phyloP scores from a whole-genome alignment of 2,797 vertebrate genomes.

The Gymnoscopelus braueri region DNA sequence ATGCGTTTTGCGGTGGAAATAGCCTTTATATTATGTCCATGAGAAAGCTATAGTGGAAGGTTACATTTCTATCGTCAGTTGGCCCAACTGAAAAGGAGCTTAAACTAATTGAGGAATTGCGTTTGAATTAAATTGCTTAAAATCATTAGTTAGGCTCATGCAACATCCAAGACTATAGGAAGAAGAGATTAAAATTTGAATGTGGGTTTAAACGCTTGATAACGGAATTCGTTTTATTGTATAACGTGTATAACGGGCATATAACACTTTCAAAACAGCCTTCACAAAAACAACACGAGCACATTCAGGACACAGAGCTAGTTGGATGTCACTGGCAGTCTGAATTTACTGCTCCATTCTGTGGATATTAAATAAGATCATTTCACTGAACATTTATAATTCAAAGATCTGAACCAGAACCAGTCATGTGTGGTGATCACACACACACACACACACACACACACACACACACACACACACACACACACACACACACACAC shows the following conservation, averaged over 20 bases:
- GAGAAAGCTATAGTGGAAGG: neutral
- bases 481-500: conserved; percentile 44
- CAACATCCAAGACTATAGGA: no score
- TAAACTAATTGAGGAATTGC: neutral
- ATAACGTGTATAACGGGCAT: conserved; percentile 4
- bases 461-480: conserved; percentile 5
- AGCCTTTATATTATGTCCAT: neutral
- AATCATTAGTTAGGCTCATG: neutral
- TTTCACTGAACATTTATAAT: conserved; percentile 85
- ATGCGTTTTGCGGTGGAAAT: conserved; percentile 3
- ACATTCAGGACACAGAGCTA: conserved; percentile 54
- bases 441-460: conserved; percentile 29
- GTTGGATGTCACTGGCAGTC: conserved; percentile 64
- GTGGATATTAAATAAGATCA: conserved; percentile 82
- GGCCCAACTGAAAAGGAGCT: neutral
- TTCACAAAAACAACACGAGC: conserved; percentile 61
- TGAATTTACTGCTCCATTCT: conserved; percentile 75
- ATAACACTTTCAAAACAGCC: neutral
- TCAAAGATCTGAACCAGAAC: conserved; percentile 75
- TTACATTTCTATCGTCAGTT: neutral
- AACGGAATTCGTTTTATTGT: neutral
- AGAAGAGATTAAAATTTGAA: no score
- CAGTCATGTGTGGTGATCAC: conserved; percentile 77
- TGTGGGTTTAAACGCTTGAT: no score
- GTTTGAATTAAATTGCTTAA: neutral